Evolutionary conservation across 2,888 invertebrate species (phyloP), one percentile per base, ranked within the genome.

Genomic region (Tyria jacobaeae): DNA sequence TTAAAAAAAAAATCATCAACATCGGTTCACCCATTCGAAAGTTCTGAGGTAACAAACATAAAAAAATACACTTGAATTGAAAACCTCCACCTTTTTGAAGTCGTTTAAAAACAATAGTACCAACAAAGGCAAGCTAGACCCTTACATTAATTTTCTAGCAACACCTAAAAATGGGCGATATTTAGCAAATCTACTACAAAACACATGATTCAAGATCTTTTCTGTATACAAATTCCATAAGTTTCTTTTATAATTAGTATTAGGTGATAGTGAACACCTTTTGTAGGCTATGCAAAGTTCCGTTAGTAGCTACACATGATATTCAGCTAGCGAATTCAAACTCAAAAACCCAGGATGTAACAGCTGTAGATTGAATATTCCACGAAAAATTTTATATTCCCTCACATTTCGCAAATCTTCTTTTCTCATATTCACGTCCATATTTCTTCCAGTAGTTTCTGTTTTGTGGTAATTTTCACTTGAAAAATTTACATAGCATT

Each of bases 351-450:
- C 72, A 73, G 68, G 72, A 56, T 67, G 84, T 79, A 84, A 85
- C 89, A 88, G 84, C 88, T 90, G 88, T 74, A 76, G 79, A 66
- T 76, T 62, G 84, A 88, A 89, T 89, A 85, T 88, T 87, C 87
- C 78, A 70, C 72, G 76, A 84, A 88, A 86, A 79, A 75, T 79
- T 73, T 76, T 74, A 72, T 70, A 70, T 67, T 77, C 75, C 78
- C 73, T 66, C 75, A 73, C 77, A 76, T 80, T 83, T 57, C 80
- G 77, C 78, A 75, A 76, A 76, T 78, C 75, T 74, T 73, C 80
- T 82, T 78, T 82, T 77, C 80, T 56, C 58, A 57, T 66, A 59
- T 62, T 55, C 62, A 48, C 60, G 56, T 63, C 34, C 37, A 50
- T 34, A 67, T 54, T 49, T 62, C 41, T 53, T 61, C 24, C 59